Evolutionary conservation across 2,797 vertebrate species (phyloP), one percentile per base, ranked within the genome.

Genomic region (Siniperca obscura): DNA sequence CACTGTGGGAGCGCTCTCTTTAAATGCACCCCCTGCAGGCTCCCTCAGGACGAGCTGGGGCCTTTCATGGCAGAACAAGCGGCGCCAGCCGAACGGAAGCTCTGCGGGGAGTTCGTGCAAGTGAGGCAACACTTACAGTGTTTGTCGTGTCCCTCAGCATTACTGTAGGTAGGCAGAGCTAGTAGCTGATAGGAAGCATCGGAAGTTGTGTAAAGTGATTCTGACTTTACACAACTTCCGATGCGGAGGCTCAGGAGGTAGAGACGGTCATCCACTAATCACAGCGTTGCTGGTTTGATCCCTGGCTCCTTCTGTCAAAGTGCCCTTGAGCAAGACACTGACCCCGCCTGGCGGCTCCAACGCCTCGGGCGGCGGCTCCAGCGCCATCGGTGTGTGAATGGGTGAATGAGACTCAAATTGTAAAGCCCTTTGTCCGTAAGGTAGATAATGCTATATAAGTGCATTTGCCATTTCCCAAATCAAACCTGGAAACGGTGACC

Each of bases 21-120:
- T 80, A 93, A 90, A 90, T 57, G 84, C 80, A 70, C 81, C 84
- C 83, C 73, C 84, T 5, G 78, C 83, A 67, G 87, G 78, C 82
- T 83, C 81, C 62, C 80, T 38, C 4, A 12, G 34, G 38, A 80
- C 10, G 4, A 78, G 83, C 42, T 27, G 44, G 7, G 55, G 76
- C 84, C 79, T 87, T 91, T 90, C 22, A 91, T 76, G 69, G 83
- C 22, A 34, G 71, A 82, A 77, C 78, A 64, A 69, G 86, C 84
- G 72, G 87, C 53, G 88, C 78, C 67, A 61, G 64, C 68, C 6
- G 76, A 85, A 86, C 36, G 52, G 10, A 34, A 75, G 65, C 86
- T 79, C 84, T 71, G 75, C 27, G 5, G 86, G 81, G 70, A 69
- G 50, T 60, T 61, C 0, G 5, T 50, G 48, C 50, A 9, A 30